phyloP scores from a whole-genome alignment of 1,140 invertebrate genomes.

The Drosophila littoralis region DNA sequence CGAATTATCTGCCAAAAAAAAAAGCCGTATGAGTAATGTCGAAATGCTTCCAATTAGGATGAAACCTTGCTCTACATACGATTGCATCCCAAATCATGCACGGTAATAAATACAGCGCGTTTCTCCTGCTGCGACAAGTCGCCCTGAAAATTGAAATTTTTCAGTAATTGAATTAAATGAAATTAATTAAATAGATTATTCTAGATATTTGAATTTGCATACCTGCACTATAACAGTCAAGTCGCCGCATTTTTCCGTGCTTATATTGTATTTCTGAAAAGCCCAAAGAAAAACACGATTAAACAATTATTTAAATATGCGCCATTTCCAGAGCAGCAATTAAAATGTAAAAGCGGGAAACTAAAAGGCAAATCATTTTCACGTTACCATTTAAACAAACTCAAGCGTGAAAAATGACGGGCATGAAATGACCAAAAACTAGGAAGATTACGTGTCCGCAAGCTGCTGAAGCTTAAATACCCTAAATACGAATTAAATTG shows the following conservation, averaged over 20 bases:
- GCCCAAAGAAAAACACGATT: slow-evolving; percentile 37
- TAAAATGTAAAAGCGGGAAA: slow-evolving; percentile 14
- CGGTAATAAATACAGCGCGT: slow-evolving; percentile 92
- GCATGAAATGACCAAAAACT: slow-evolving; percentile 79
- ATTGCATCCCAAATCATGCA: slow-evolving; percentile 95
- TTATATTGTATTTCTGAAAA: slow-evolving; percentile 88
- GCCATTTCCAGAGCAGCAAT: slow-evolving; percentile 33
- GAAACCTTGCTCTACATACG: slow-evolving; percentile 87
- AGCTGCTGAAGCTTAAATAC: background rate
- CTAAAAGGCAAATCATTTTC: slow-evolving; percentile 61
- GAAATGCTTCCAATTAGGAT: slow-evolving; percentile 1
- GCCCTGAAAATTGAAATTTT: slow-evolving; percentile 86
- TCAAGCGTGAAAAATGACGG: slow-evolving; percentile 75
- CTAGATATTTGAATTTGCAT: slow-evolving; percentile 36
- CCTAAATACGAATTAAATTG: background rate
- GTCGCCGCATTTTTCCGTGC: slow-evolving; percentile 89
- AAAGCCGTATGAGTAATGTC: background rate
- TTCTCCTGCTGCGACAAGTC: slow-evolving; percentile 91
- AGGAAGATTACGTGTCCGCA: background rate
- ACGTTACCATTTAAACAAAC: slow-evolving; percentile 62
- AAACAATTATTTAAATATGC: slow-evolving; percentile 43
- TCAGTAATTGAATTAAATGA: background rate
- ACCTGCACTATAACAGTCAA: slow-evolving; percentile 89
- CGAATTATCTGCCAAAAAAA: slow-evolving; percentile 87
- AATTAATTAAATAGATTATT: background rate